Evolutionary conservation across 2,797 vertebrate species (phyloP).

Genomic region (Apodemus agrarius): DNA sequence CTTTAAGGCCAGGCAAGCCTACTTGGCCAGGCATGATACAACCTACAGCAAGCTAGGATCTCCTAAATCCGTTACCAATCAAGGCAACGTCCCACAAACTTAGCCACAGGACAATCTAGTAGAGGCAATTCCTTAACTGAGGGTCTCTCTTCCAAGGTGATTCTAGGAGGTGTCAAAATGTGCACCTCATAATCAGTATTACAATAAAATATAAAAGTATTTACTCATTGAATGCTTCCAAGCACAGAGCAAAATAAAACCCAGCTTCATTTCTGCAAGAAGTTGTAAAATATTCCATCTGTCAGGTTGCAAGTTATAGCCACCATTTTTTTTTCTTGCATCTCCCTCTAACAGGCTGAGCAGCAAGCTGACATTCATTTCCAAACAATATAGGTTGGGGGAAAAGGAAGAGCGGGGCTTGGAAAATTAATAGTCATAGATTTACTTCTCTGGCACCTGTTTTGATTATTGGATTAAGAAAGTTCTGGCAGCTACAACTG

Average conservation of each 20-base stretch:
- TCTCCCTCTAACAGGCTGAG: neutral
- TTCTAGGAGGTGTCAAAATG: neutral
- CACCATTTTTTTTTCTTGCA: neutral
- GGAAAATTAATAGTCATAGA: slow-evolving; percentile 78
- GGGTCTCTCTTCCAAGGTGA: neutral
- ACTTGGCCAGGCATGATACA: neutral
- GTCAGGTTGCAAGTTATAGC: neutral
- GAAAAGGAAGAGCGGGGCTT: slow-evolving; percentile 69
- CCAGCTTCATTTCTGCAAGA: slow-evolving; percentile 17
- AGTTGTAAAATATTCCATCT: slow-evolving; percentile 44
- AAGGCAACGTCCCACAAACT: neutral
- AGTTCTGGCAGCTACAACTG: slow-evolving; percentile 81
- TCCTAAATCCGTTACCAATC: neutral
- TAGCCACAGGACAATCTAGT: neutral
- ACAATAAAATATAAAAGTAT: neutral
- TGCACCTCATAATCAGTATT: neutral
- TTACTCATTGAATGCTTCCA: neutral
- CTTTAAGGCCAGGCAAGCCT: neutral
- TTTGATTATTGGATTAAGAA: slow-evolving; percentile 84
- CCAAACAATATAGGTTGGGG: slow-evolving; percentile 46
- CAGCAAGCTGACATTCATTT: slow-evolving; percentile 60
- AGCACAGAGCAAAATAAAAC: slow-evolving; percentile 50
- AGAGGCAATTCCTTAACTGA: neutral
- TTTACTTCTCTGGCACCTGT: slow-evolving; percentile 75
- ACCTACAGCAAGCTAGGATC: neutral